A percentile compares a stretch with the other conserved stretches of the same genome.
phyloP scores from a whole-genome alignment of 1,140 invertebrate genomes.

The Microplitis demolitor region DNA sequence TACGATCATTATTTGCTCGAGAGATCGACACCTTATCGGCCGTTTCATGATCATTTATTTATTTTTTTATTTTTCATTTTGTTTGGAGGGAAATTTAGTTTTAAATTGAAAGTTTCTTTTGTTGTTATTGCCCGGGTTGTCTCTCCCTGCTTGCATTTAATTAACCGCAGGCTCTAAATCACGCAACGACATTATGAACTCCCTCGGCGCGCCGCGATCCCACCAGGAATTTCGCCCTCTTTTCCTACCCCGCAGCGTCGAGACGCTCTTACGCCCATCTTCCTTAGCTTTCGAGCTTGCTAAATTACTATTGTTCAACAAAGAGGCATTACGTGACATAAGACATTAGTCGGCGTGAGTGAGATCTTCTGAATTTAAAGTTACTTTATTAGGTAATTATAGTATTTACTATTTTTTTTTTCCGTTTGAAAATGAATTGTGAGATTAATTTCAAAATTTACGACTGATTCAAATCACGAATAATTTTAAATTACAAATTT shows the following conservation, averaged over 20 bases:
- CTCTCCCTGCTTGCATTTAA: conserved; percentile 44
- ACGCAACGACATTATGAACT: conserved; percentile 51
- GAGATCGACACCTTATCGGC: neutral
- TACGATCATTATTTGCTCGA: conserved; percentile 5
- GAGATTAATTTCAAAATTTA: no score
- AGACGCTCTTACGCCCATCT: neutral
- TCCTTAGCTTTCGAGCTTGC: neutral
- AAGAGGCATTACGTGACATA: conserved; percentile 13
- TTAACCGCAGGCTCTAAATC: conserved; percentile 51
- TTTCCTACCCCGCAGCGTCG: neutral
- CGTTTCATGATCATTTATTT: neutral
- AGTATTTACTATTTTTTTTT: no score
- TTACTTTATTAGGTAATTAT: no score
- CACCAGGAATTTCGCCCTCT: conserved; percentile 20
- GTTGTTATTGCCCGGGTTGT: neutral
- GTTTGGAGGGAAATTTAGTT: conserved; percentile 12
- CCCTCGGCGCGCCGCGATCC: conserved; percentile 25
- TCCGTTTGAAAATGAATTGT: no score
- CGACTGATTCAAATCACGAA: no score
- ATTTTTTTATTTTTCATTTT: neutral
- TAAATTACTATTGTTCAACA: conserved; percentile 13
- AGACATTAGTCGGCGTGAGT: neutral
- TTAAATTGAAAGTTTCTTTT: neutral
- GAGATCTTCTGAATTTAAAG: no score
- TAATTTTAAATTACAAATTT: no score